Conservation (phyloP, 2,797 vertebrate genomes). For the Sebastolobus altivelis region DNA sequence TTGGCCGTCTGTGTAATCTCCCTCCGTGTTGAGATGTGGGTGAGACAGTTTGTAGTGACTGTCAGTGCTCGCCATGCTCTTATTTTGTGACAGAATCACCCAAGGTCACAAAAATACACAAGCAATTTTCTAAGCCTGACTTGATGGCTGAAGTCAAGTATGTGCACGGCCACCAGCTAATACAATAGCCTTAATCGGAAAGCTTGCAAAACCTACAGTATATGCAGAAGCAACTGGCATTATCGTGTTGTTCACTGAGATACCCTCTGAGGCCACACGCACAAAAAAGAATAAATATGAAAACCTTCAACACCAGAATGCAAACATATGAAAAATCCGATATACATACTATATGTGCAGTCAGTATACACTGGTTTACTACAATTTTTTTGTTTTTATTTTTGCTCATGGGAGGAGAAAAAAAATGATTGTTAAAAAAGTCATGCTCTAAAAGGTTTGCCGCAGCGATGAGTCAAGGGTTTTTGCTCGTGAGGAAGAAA, state of each 20-base stretch:
- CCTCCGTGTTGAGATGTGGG: constrained; percentile 15
- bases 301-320: constrained; percentile 72
- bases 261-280: constrained; percentile 45
- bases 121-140: constrained; percentile 33
- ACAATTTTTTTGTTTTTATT: constrained; percentile 21
- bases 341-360: constrained; percentile 81
- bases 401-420: constrained; percentile 66
- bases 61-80: constrained; percentile 15
- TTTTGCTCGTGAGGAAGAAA: constrained; percentile 55
- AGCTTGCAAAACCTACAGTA: constrained; percentile 6
- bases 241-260: constrained; percentile 31
- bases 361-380: constrained; percentile 71
- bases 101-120: constrained; percentile 52
- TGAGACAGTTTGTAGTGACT: constrained; percentile 12
- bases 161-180: constrained; percentile 26
- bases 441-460: constrained; percentile 74
- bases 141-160: constrained; percentile 43
- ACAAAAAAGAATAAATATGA: constrained; percentile 77
- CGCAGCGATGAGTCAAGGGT: constrained; percentile 55
- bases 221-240: constrained; percentile 13
- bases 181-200: constrained; percentile 14
- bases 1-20: constrained; percentile 15
- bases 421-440: constrained; percentile 59
- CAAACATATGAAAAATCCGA: constrained; percentile 72
- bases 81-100: constrained; percentile 34